Evolutionary conservation across 2,888 invertebrate species (phyloP), one percentile per base, ranked within the genome.

Genomic region (Ceraclea dissimilis): DNA sequence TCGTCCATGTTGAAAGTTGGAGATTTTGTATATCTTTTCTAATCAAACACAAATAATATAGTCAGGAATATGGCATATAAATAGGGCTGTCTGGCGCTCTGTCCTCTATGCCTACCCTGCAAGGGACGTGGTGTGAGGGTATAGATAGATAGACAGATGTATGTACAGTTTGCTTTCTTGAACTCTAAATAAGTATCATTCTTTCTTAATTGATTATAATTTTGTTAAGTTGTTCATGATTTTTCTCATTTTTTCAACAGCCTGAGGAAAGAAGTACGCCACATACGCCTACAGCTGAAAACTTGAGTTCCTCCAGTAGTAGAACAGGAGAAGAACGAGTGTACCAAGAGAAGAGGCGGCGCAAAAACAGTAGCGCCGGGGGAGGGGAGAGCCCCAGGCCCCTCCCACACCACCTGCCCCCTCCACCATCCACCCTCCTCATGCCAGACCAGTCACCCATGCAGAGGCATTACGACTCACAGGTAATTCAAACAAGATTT

Each of bases 181-280:
- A n/a, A n/a, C n/a, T n/a, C n/a, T n/a, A n/a, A n/a, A n/a, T n/a
- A n/a, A n/a, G n/a, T n/a, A n/a, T n/a, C n/a, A n/a, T n/a, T n/a
- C n/a, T n/a, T n/a, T n/a, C n/a, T n/a, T n/a, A n/a, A n/a, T n/a
- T n/a, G n/a, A n/a, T n/a, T n/a, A n/a, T n/a, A n/a, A n/a, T n/a
- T n/a, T n/a, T n/a, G n/a, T n/a, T n/a, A 26, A 26, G 26, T 26
- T 26, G 10, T 6, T 26, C 4, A 6, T 26, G 10, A 26, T 26
- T 6, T 26, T 26, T 39, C 13, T 39, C 2, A n/a, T 13, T 39
- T 8, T n/a, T 5, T n/a, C 13, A 16, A 5, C 69, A 78, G 77
- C 69, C 70, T 63, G 78, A 78, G 64, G 78, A 74, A 57, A 71
- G 76, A 50, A 73, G 75, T 49, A 77, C 78, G 63, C 76, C 78